Conservation (phyloP, 1,140 invertebrate genomes). For the Drosophila sproati region DNA sequence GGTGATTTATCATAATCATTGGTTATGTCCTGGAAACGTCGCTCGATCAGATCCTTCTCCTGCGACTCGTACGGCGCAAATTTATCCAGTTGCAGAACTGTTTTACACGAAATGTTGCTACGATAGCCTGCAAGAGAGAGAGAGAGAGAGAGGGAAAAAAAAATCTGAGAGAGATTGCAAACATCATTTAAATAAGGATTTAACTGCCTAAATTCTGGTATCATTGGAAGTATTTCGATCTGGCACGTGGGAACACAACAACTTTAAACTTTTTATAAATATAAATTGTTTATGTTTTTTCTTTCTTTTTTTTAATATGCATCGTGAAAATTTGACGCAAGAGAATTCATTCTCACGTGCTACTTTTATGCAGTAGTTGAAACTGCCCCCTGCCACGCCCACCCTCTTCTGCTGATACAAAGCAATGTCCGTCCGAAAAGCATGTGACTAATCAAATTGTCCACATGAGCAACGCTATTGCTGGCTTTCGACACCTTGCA, state of each 20-base stretch:
- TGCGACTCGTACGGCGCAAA: conserved; percentile 66
- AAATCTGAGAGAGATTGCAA: too few relatives aligned
- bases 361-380: conserved; percentile 61
- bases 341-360: conserved; percentile 65
- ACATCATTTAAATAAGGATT: too few relatives aligned
- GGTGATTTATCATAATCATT: conserved; percentile 81
- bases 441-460: conserved; percentile 76
- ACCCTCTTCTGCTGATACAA: background rate
- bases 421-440: background rate
- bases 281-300: conserved; percentile 14
- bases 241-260: conserved; percentile 12
- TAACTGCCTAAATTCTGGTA: too few relatives aligned
- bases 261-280: conserved; percentile 7
- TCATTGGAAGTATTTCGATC: background rate
- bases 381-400: background rate
- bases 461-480: conserved; percentile 45
- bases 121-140: conserved; percentile 69
- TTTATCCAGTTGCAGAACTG: conserved; percentile 78
- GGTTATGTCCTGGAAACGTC: conserved; percentile 80
- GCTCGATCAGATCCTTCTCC: conserved; percentile 80
- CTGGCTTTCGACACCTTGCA: conserved; percentile 73
- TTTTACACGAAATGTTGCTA: conserved; percentile 82
- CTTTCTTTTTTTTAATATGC: background rate
- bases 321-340: conserved; percentile 21
- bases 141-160: too few relatives aligned